phyloP scores from a whole-genome alignment of 1,140 invertebrate species.

The Paraescarpia echinospica region DNA sequence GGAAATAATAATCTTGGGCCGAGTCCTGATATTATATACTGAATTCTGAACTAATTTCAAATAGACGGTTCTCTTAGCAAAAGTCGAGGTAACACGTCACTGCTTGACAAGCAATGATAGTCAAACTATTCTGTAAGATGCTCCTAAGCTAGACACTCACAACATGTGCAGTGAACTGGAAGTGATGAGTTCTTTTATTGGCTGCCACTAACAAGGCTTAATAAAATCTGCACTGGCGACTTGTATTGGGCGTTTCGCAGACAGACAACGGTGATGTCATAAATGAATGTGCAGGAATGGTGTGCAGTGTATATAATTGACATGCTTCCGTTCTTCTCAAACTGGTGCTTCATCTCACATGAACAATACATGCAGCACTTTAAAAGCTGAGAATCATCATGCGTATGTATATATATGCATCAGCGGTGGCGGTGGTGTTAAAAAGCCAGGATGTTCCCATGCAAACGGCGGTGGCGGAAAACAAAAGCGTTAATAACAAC shows the following conservation, averaged over 20 bases:
- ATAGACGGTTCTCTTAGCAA: no score
- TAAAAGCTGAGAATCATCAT: not conserved
- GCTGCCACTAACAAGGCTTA: not conserved
- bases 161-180: not conserved
- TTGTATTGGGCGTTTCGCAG: not conserved
- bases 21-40: no score
- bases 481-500: not conserved
- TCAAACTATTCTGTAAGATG: no score
- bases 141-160: no score
- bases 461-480: not conserved
- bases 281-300: not conserved
- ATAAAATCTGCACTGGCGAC: not conserved
- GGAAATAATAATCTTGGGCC: no score
- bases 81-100: no score
- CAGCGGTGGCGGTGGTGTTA: not conserved
- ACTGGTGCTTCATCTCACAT: not conserved
- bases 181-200: not conserved
- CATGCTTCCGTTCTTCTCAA: not conserved
- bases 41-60: no score
- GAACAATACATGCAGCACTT: not conserved
- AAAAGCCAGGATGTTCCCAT: not conserved
- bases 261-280: not conserved
- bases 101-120: no score
- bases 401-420: not conserved
- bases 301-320: not conserved